These are phyloP conservation scores for Cynopterus brachyotis DNA, from an alignment of 2,113 vertebrate species.

Conservation along the genomic window DNA sequence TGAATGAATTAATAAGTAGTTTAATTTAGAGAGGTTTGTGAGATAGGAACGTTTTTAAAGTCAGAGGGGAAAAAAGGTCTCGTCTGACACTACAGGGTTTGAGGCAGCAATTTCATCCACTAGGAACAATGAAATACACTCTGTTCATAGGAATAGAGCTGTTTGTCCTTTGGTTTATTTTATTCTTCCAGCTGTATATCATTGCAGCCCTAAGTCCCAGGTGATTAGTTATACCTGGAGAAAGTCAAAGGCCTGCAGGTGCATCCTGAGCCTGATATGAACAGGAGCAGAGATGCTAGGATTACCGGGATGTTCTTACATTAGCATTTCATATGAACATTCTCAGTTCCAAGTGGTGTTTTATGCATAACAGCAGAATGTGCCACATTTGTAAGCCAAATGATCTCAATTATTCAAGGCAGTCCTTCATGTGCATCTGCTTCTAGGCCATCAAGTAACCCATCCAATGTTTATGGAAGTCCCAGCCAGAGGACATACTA, in stretches of 20 bases:
- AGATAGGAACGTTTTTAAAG: not conserved
- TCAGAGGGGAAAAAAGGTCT: not conserved
- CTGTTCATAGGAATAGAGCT: slow-evolving; percentile 36
- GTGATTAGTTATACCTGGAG: slow-evolving; percentile 63
- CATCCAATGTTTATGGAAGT: not conserved
- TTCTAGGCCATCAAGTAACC: slow-evolving; percentile 51
- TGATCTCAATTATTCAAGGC: slow-evolving; percentile 18
- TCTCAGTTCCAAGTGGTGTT: slow-evolving; percentile 60
- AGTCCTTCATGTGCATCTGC: slow-evolving; percentile 32
- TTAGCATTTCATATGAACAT: slow-evolving; percentile 55
- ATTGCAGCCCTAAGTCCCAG: slow-evolving; percentile 57
- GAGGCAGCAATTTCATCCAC: slow-evolving; percentile 20
- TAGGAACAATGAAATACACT: slow-evolving; percentile 53
- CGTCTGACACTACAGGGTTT: not conserved
- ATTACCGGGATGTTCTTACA: slow-evolving; percentile 66
- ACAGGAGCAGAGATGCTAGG: slow-evolving; percentile 64
- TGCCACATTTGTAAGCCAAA: slow-evolving; percentile 46
- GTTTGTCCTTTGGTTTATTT: slow-evolving; percentile 65
- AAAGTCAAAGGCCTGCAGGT: slow-evolving; percentile 68
- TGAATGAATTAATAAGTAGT: not conserved
- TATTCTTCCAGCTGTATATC: slow-evolving; percentile 72
- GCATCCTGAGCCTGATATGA: slow-evolving; percentile 68
- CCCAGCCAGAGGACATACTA: not conserved
- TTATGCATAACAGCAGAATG: slow-evolving; percentile 58
- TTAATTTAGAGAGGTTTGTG: not conserved